Percentiles rank a stretch among this genome's conserved stretches.
Evolutionary conservation across 2,797 vertebrate species (phyloP).

Genomic region (Sebastes goodei): DNA sequence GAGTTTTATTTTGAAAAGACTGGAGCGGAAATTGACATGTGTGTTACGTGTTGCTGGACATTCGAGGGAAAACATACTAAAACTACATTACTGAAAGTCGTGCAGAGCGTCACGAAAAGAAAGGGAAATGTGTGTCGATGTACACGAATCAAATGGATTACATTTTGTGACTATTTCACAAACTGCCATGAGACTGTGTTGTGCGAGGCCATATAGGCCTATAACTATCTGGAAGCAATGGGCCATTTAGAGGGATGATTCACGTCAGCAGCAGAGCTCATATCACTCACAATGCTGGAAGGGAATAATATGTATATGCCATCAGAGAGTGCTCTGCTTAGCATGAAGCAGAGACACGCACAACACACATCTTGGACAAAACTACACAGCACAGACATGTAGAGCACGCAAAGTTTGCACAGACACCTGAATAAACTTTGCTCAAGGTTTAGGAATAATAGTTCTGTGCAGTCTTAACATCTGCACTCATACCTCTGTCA

Average conservation of each 20-base stretch:
- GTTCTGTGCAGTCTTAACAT: slow-evolving; percentile 20
- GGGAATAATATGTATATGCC: slow-evolving; percentile 36
- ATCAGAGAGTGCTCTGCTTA: slow-evolving; percentile 25
- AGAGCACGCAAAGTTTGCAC: slow-evolving; percentile 9
- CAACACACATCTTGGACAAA: not conserved
- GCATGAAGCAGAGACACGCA: slow-evolving; percentile 7
- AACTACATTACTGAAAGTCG: too few species aligned
- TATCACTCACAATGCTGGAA: slow-evolving; percentile 33
- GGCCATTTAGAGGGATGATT: slow-evolving; percentile 58
- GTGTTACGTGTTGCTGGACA: too few species aligned
- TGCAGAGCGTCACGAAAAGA: too few species aligned
- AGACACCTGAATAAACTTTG: slow-evolving; percentile 60
- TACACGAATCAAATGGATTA: too few species aligned
- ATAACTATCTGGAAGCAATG: slow-evolving; percentile 64
- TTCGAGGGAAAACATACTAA: too few species aligned
- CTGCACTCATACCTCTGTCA: slow-evolving; percentile 1
- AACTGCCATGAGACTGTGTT: too few species aligned
- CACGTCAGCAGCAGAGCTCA: slow-evolving; percentile 46
- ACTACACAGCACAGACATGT: not conserved
- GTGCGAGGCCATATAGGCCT: slow-evolving; percentile 19
- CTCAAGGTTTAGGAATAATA: slow-evolving; percentile 42
- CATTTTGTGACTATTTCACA: too few species aligned
- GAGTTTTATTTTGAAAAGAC: too few species aligned
- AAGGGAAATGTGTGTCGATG: too few species aligned
- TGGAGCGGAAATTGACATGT: too few species aligned